phyloP scores from a whole-genome alignment of 2,888 invertebrate genomes.

The Zhengitettix transpicula region DNA sequence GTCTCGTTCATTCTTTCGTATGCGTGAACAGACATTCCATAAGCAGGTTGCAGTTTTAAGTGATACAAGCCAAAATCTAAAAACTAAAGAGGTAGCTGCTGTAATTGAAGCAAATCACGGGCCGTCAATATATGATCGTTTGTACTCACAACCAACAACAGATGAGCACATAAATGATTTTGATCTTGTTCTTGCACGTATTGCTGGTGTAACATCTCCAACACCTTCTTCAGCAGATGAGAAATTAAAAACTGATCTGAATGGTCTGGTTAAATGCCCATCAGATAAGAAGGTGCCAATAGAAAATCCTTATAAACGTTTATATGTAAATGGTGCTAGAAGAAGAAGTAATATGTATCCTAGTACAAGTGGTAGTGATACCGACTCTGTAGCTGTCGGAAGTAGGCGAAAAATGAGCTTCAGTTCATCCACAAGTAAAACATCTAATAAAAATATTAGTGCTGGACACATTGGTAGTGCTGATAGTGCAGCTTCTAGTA shows the following conservation, averaged over 20 bases:
- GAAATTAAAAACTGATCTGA: conserved; percentile 40
- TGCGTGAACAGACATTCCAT: conserved; percentile 85
- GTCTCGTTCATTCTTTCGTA: conserved; percentile 70
- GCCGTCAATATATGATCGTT: conserved; percentile 72
- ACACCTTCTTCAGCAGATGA: conserved; percentile 36
- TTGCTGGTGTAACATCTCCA: conserved; percentile 42
- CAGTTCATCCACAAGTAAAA: background rate
- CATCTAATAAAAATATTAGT: background rate
- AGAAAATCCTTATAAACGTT: conserved; percentile 54
- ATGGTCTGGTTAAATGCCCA: conserved; percentile 43
- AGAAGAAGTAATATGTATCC: background rate
- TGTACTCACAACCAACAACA: conserved; percentile 58
- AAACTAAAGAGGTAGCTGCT: conserved; percentile 39
- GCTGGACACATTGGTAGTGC: background rate
- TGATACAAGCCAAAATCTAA: conserved; percentile 26
- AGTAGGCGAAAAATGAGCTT: background rate
- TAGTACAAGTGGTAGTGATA: conserved; percentile 12
- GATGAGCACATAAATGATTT: conserved; percentile 51
- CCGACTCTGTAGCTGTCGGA: conserved; percentile 13
- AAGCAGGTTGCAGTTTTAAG: conserved; percentile 64
- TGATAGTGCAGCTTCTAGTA: conserved; percentile 16
- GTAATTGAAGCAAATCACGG: conserved; percentile 81
- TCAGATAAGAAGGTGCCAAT: conserved; percentile 24
- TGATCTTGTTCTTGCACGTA: conserved; percentile 47
- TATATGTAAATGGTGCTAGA: conserved; percentile 58